Conservation (phyloP, 2,113 vertebrate species). For the Lycocorax pyrrhopterus region DNA sequence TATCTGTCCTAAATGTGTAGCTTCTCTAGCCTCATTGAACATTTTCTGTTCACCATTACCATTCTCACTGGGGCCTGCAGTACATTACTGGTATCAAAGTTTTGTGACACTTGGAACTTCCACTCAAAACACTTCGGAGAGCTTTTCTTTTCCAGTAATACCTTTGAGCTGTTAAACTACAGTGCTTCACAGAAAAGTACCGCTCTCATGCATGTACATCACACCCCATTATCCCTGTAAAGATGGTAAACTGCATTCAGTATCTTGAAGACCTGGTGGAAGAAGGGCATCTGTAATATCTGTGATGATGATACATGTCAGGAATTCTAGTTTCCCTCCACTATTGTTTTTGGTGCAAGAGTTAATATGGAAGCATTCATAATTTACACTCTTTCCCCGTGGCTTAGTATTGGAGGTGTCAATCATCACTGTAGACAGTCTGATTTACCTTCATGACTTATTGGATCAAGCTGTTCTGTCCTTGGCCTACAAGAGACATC, state of each 20-base stretch:
- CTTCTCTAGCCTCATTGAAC: not conserved
- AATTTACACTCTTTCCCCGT: not conserved
- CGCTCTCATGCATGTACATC: not conserved
- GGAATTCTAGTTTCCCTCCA: not conserved
- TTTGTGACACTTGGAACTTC: not conserved
- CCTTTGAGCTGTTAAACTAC: not conserved
- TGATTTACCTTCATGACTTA: not conserved
- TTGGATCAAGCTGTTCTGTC: not conserved
- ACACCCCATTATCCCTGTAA: not conserved
- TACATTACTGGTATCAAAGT: not conserved
- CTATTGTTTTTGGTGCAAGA: not conserved
- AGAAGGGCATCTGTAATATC: not conserved
- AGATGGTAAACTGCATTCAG: not conserved
- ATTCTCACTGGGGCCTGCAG: not conserved
- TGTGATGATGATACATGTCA: not conserved
- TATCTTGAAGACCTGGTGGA: not conserved
- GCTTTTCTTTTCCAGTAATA: not conserved
- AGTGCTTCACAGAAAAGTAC: not conserved
- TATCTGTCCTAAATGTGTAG: not conserved
- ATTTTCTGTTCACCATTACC: not conserved
- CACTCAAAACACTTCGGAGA: not conserved
- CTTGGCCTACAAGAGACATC: not conserved
- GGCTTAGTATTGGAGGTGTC: not conserved
- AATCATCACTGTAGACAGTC: not conserved
- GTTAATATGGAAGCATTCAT: not conserved